These are phyloP conservation scores for Scolopax rusticola DNA, from an alignment of 2,797 vertebrate genomes.

Conservation along the genomic window DNA sequence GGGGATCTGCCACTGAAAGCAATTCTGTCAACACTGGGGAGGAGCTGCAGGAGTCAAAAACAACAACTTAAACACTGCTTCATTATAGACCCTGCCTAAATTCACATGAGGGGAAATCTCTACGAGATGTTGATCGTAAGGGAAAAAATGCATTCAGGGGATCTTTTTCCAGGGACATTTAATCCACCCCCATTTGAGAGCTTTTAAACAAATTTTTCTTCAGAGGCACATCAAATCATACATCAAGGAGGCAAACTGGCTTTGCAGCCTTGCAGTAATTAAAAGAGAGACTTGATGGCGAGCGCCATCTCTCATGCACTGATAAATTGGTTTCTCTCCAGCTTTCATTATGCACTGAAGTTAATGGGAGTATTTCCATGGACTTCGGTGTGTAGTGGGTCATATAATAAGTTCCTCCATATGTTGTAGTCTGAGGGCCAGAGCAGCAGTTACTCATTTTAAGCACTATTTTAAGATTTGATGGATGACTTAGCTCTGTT, in stretches of 20 bases:
- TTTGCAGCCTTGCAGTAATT: slow-evolving; percentile 16
- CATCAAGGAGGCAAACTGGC: slow-evolving; percentile 12
- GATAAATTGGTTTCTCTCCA: slow-evolving; percentile 28
- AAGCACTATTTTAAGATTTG: slow-evolving; percentile 78
- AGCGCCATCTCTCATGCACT: background rate
- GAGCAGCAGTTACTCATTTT: slow-evolving; percentile 65
- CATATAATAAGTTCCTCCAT: slow-evolving; percentile 19
- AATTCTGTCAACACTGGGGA: background rate
- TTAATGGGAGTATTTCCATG: slow-evolving; percentile 53
- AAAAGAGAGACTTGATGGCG: background rate
- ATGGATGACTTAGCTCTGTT: slow-evolving; percentile 73
- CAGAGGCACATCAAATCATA: slow-evolving; percentile 26
- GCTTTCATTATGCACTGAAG: slow-evolving; percentile 41
- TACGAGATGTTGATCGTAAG: background rate
- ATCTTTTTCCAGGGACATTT: slow-evolving; percentile 6
- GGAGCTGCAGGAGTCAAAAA: background rate
- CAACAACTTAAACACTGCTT: background rate
- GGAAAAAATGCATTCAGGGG: background rate
- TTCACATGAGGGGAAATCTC: background rate
- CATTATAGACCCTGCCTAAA: background rate
- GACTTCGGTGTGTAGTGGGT: slow-evolving; percentile 38
- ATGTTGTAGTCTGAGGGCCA: slow-evolving; percentile 22
- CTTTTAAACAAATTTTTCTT: slow-evolving; percentile 47
- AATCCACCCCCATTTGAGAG: slow-evolving; percentile 15
- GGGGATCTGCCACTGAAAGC: background rate